Percentiles rank a stretch among this genome's conserved stretches.
These are phyloP conservation scores for Parnassius mnemosyne DNA, from an alignment of 2,888 invertebrate genomes.

Conservation along the genomic window DNA sequence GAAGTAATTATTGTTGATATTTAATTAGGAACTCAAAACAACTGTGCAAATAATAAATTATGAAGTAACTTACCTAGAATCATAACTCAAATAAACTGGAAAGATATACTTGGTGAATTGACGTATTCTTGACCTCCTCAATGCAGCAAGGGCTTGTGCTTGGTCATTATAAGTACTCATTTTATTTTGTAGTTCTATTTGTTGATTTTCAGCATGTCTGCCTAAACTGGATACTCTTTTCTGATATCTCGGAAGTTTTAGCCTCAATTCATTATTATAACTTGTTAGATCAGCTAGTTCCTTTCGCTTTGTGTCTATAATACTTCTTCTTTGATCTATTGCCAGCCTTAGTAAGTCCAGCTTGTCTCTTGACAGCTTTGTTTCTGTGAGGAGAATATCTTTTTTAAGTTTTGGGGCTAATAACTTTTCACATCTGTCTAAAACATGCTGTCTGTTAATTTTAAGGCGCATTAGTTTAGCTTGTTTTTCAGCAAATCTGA, in stretches of 20 bases:
- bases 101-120: slow-evolving; percentile 72
- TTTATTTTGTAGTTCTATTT: slow-evolving; percentile 56
- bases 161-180: slow-evolving; percentile 54
- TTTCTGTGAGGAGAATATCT: slow-evolving; percentile 62
- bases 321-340: slow-evolving; percentile 63
- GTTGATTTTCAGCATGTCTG: slow-evolving; percentile 56
- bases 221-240: slow-evolving; percentile 63
- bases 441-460: slow-evolving; percentile 77
- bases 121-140: slow-evolving; percentile 63
- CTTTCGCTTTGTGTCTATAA: slow-evolving; percentile 56
- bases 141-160: slow-evolving; percentile 53
- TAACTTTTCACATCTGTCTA: slow-evolving; percentile 77
- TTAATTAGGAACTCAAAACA: too few species aligned
- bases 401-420: slow-evolving; percentile 60
- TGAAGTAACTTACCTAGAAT: slow-evolving; percentile 51
- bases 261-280: slow-evolving; percentile 58
- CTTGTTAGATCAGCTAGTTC: slow-evolving; percentile 48
- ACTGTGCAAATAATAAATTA: too few species aligned
- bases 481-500: slow-evolving; percentile 84
- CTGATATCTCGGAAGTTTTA: slow-evolving; percentile 67
- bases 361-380: slow-evolving; percentile 66
- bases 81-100: slow-evolving; percentile 73
- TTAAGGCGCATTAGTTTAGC: slow-evolving; percentile 80
- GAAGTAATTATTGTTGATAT: too few species aligned
- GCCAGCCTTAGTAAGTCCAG: slow-evolving; percentile 65